Evolutionary conservation across 1,140 invertebrate species (phyloP).

Genomic region (Dinoponera quadriceps): DNA sequence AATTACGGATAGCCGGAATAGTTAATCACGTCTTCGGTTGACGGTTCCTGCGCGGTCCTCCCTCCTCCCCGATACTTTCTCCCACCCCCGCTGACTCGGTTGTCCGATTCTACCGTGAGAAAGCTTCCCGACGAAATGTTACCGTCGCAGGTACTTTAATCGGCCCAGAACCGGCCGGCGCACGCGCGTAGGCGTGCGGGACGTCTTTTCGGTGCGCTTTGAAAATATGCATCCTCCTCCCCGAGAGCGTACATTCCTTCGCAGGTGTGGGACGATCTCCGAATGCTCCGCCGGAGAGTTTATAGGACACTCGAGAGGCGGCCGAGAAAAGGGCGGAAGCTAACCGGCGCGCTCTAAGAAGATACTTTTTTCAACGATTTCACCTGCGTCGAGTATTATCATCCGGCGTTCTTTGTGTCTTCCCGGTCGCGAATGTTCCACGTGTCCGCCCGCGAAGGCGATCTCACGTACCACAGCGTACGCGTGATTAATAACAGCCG

Average conservation of each 20-base stretch:
- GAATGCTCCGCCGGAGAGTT: conserved; percentile 34
- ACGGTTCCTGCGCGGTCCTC: conserved; percentile 4
- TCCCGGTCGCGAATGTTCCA: neutral
- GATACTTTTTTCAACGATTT: conserved; percentile 34
- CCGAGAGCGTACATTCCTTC: conserved; percentile 32
- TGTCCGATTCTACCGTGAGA: conserved; percentile 68
- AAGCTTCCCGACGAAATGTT: conserved; percentile 51
- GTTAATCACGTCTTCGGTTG: conserved; percentile 51
- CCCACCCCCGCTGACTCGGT: neutral
- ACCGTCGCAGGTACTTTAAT: conserved; percentile 26
- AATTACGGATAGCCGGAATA: conserved; percentile 28
- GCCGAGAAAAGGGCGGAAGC: conserved; percentile 65
- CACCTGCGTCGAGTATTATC: conserved; percentile 41
- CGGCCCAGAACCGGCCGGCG: conserved; percentile 31
- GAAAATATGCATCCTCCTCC: conserved; percentile 45
- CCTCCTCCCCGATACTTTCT: too few relatives aligned
- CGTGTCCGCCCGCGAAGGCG: neutral
- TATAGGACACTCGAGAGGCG: conserved; percentile 15
- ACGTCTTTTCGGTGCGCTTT: conserved; percentile 40
- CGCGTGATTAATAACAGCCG: too few relatives aligned
- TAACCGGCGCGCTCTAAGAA: neutral
- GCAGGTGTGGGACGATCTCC: conserved; percentile 63
- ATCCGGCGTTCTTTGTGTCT: neutral
- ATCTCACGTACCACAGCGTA: neutral
- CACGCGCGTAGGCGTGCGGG: conserved; percentile 66